Evolutionary conservation across 2,888 invertebrate species (phyloP).

Genomic region (Creontiades dilutus): DNA sequence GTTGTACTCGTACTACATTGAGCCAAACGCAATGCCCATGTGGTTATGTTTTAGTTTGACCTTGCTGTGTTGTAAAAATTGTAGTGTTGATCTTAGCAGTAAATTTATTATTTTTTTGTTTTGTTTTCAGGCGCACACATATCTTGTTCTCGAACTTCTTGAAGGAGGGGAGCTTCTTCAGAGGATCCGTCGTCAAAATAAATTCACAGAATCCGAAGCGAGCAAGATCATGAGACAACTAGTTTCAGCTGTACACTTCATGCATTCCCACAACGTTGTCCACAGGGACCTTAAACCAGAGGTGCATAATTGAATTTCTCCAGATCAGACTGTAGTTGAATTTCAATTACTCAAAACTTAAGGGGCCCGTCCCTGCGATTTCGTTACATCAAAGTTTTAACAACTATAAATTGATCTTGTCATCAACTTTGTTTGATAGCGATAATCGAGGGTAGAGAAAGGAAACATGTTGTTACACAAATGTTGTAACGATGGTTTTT

Average conservation of each 20-base stretch:
- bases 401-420: no score
- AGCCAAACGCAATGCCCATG: no score
- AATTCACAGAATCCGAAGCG: conserved; percentile 88
- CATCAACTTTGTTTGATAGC: no score
- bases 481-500: neutral
- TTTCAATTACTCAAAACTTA: neutral
- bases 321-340: neutral
- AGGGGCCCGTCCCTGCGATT: no score
- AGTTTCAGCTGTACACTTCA: conserved; percentile 89
- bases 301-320: conserved; percentile 79
- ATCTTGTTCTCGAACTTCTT: conserved; percentile 93
- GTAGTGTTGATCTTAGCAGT: neutral
- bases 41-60: no score
- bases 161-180: conserved; percentile 90
- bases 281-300: conserved; percentile 98
- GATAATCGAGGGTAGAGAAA: no score
- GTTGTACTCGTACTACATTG: no score
- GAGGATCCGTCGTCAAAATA: conserved; percentile 83
- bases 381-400: no score
- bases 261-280: conserved; percentile 91
- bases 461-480: no score
- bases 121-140: conserved; percentile 85
- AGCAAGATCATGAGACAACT: conserved; percentile 90
- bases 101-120: no score
- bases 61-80: neutral